Percentiles rank a stretch among this genome's conserved stretches.
These are phyloP conservation scores for Hyperopisus bebe DNA, from an alignment of 2,113 vertebrate genomes.

Conservation along the genomic window DNA sequence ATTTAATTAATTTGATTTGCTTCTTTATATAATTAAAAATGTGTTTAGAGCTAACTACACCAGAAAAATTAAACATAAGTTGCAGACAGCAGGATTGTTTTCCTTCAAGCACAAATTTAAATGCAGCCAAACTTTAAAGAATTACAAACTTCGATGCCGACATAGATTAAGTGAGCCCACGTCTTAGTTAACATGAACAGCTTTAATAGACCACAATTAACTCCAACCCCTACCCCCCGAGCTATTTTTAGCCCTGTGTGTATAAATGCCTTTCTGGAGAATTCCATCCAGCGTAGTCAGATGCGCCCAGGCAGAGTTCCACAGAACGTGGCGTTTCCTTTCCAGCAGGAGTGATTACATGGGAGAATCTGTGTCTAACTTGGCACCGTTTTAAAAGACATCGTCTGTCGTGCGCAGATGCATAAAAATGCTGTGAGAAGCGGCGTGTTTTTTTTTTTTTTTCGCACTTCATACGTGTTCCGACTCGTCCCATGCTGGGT, in stretches of 20 bases:
- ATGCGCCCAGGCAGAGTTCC: neutral
- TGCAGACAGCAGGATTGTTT: neutral
- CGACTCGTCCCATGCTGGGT: neutral
- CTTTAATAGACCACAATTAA: conserved; percentile 14
- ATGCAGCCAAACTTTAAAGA: conserved; percentile 1
- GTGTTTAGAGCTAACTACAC: neutral
- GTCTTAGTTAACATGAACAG: neutral
- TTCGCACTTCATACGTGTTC: neutral
- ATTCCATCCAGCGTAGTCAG: conserved; percentile 17
- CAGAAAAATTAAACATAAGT: neutral
- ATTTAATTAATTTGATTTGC: neutral
- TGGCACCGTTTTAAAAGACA: neutral
- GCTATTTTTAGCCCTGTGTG: conserved; percentile 15
- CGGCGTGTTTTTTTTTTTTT: neutral
- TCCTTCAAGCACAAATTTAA: neutral
- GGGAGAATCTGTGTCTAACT: neutral
- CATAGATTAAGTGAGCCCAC: neutral
- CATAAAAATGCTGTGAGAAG: neutral
- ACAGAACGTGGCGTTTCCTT: conserved; percentile 1
- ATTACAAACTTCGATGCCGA: neutral
- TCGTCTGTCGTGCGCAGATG: neutral
- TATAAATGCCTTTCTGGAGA: conserved; percentile 3
- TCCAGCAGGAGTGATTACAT: neutral
- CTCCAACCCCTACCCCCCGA: neutral
- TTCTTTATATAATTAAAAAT: neutral